phyloP scores from a whole-genome alignment of 2,888 invertebrate species.

The Acanthoscelides obtectus region DNA sequence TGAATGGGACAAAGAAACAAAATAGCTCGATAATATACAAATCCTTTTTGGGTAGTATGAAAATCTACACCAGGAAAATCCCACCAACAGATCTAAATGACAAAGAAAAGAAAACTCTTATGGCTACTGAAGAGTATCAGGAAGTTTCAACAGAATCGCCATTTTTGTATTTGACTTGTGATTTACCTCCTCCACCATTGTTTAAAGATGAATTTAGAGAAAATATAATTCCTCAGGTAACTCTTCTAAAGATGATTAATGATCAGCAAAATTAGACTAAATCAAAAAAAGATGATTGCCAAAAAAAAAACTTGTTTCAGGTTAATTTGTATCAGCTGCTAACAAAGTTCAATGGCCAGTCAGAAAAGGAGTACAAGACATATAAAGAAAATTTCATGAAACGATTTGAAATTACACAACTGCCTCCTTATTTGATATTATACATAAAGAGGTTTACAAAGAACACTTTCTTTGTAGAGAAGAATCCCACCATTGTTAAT shows the following conservation, averaged over 20 bases:
- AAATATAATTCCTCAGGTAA: conserved; percentile 96
- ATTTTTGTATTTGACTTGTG: conserved; percentile 95
- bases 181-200: conserved; percentile 93
- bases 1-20: conserved; percentile 86
- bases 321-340: conserved; percentile 91
- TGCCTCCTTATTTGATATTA: conserved; percentile 92
- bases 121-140: conserved; percentile 80
- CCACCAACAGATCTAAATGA: conserved; percentile 90
- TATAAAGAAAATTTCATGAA: conserved; percentile 98
- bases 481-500: conserved; percentile 99
- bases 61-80: conserved; percentile 86
- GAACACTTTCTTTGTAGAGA: conserved; percentile 98
- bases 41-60: conserved; percentile 90
- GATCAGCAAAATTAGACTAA: too few species aligned
- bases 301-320: conserved; percentile 46
- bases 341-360: conserved; percentile 92
- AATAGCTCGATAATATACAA: conserved; percentile 91
- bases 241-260: not conserved
- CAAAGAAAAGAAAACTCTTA: conserved; percentile 73
- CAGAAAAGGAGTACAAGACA: conserved; percentile 98
- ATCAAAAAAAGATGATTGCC: conserved; percentile 9
- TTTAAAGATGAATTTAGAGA: conserved; percentile 97
- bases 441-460: conserved; percentile 98
- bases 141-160: conserved; percentile 86
- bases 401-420: conserved; percentile 87